Evolutionary conservation across 1,140 invertebrate species (phyloP).

Genomic region (Pachypeltis micranthus): DNA sequence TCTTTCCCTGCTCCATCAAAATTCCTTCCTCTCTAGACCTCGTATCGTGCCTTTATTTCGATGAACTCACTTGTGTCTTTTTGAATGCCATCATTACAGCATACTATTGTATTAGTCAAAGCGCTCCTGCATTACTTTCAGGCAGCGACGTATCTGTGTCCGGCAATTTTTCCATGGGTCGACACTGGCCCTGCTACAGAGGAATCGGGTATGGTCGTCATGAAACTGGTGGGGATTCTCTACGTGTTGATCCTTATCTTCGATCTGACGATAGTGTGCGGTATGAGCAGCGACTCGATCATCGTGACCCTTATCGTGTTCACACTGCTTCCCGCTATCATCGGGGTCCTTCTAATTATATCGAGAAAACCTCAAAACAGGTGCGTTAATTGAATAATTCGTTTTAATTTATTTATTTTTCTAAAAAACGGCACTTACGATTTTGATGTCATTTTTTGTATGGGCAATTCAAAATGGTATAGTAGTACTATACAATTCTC

Average conservation of each 20-base stretch:
- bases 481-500: too few relatives aligned
- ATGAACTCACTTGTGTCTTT: too few relatives aligned
- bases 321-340: constrained; percentile 58
- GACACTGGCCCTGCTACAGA: constrained; percentile 75
- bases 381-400: constrained; percentile 36
- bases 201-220: constrained; percentile 70
- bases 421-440: not conserved
- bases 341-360: constrained; percentile 65
- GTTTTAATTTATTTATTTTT: not conserved
- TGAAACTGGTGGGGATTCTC: constrained; percentile 73
- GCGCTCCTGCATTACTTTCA: too few relatives aligned
- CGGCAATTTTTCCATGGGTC: constrained; percentile 76
- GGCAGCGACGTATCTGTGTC: constrained; percentile 66
- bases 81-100: too few relatives aligned
- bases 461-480: too few relatives aligned
- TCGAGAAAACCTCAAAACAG: constrained; percentile 85
- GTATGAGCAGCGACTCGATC: constrained; percentile 50
- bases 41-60: too few relatives aligned
- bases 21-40: too few relatives aligned
- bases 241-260: constrained; percentile 69
- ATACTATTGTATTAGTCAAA: too few relatives aligned
- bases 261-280: constrained; percentile 69
- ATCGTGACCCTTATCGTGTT: constrained; percentile 57
- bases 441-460: not conserved
- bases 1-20: too few relatives aligned